Evolutionary conservation across 53 echinoderm and acorn worm genomes (phyloP).

Genomic region (Pentamera pediparva): DNA sequence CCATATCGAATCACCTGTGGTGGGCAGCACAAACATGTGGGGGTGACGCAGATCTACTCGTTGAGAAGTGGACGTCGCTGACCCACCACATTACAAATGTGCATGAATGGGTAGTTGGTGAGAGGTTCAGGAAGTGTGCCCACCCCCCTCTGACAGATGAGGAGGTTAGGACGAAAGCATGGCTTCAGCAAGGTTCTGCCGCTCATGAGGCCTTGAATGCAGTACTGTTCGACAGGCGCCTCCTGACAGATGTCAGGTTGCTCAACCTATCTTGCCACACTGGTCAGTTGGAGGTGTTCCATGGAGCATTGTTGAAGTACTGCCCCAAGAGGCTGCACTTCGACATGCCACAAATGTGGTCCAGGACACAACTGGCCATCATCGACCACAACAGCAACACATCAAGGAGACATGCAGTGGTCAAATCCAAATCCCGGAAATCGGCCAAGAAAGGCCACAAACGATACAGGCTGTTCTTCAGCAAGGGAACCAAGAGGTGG

Average conservation of each 20-base stretch:
- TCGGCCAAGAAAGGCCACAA: too few relatives aligned
- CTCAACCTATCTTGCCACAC: constrained; percentile 23
- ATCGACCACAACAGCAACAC: too few relatives aligned
- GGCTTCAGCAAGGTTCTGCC: constrained; percentile 26
- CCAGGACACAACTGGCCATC: too few relatives aligned
- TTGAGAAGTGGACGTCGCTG: constrained; percentile 47
- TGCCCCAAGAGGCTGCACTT: too few relatives aligned
- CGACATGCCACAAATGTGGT: too few relatives aligned
- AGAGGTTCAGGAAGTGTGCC: constrained; percentile 13
- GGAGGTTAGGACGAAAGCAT: neutral
- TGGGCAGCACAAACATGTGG: constrained; percentile 28
- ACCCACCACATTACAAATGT: constrained; percentile 37
- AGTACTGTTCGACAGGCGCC: constrained; percentile 20
- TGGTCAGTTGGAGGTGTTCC: too few relatives aligned
- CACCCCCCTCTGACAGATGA: neutral
- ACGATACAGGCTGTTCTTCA: too few relatives aligned
- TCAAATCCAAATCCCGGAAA: too few relatives aligned
- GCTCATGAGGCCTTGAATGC: constrained; percentile 26
- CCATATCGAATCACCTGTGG: constrained; percentile 43
- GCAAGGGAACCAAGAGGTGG: too few relatives aligned
- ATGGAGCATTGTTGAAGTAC: too few relatives aligned
- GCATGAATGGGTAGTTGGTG: constrained; percentile 24
- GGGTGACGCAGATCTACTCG: neutral
- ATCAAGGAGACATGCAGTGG: too few relatives aligned
- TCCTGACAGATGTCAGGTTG: constrained; percentile 11